Evolutionary conservation across 2,888 invertebrate species (phyloP), one percentile per base, ranked within the genome.

Genomic region (Trichogramma evanescens): DNA sequence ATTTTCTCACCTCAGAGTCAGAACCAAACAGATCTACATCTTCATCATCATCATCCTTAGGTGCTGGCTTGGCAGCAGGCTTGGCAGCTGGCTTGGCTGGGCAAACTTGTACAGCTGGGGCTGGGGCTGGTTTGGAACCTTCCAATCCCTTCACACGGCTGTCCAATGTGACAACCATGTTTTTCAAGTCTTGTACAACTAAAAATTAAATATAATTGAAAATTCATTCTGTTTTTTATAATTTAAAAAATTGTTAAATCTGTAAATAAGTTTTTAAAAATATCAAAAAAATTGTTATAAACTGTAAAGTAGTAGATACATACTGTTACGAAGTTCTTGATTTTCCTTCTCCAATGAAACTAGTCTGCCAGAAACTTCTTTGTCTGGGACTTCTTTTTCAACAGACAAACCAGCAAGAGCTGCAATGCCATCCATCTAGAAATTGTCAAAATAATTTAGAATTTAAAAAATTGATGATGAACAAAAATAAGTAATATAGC

Each of bases 21-120:
- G 91, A 91, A 44, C 84, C 91, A 78, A 91, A 91, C 1, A 91
- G 81, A 78, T 92, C 91, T 6, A 92, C 86, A 71, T 87, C 90
- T 77, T 88, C 87, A 73, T 89, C 89, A 58, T 85, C 85, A 58
- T 82, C 80, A 5, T 72, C 71, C 53, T 74, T 73, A 44, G 71
- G 66, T 58, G 64, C 59, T 63, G 65, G 46, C 59, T 67, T 61
- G 54, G 66, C 50, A 55, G 74, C 66, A 60, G 74, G 70, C 7
- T 66, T 63, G 48, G 74, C 70, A 66, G 75, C 70, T 42, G 67
- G 68, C 51, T 70, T 70, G 45, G 67, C 67, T 50, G 75, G 70
- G 53, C 73, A 79, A 75, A 74, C 74, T 73, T 9, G 65, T 60
- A 26, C 48, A 13, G 59, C 54, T 41, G 48, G 58, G 52, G 43